Base-by-base conservation (phyloP, 2,113 vertebrate species). In the Eretmochelys imbricata region DNA sequence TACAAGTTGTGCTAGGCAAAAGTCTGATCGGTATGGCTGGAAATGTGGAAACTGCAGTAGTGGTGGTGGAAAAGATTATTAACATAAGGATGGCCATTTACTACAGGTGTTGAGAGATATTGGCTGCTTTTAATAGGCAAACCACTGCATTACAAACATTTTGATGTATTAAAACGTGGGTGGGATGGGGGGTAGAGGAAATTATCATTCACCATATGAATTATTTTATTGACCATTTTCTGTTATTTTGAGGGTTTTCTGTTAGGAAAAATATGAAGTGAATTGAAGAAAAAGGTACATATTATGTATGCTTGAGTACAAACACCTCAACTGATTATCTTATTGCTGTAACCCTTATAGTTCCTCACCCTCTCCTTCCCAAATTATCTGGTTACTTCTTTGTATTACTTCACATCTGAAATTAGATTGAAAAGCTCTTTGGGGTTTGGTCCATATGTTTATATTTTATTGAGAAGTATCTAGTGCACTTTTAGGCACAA, bases 361-460 rank as follows among this genome's bases (percentile, higher is more conserved):
- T 2, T 17, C 22, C 35, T 51, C 27, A 2, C 62, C 38, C 7
- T 76, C 42, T 76, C 42, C 75, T 80, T 8, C 42, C 84, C 82
- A 25, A 50, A 48, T 6, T 9, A 12, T 0, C 24, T 8, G 29
- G 51, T 90, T 62, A 31, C 50, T 49, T 29, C 2, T 69, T 38
- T 69, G 6, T 20, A 0, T 0, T 4, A 31, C 3, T 17, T 82
- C 22, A 0, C 1, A 11, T 19, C 62, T 27, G 13, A 76, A 42
- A n/a, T 13, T 20, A 51, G 19, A 3, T 19, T 8, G 19, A 6
- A 62, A n/a, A 79, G 25, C 31, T 29, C 4, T 14, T 7, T 3
- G n/a, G 50, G 65, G 50, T 31, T 80, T 12, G 19, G 25, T 3
- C 65, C 54, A 19, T 83, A 78, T 57, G 85, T 57, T 85, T 42